Percentiles rank a stretch among this genome's conserved stretches.
These are phyloP conservation scores for Camponotus pennsylvanicus DNA, from an alignment of 1,140 invertebrate species.

Conservation along the genomic window DNA sequence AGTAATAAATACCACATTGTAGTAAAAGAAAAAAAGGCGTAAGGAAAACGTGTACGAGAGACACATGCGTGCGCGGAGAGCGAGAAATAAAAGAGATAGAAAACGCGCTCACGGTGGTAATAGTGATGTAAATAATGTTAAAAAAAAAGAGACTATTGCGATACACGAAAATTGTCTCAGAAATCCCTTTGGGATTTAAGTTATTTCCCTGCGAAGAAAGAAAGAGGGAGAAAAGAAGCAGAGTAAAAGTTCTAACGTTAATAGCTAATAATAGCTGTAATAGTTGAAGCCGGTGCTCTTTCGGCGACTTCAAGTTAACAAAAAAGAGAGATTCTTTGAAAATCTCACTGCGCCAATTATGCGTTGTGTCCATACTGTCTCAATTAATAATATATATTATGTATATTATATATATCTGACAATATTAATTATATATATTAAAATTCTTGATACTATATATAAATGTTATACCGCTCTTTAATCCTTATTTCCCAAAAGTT, in stretches of 20 bases:
- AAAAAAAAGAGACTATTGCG: slow-evolving; percentile 60
- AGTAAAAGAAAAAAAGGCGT: neutral
- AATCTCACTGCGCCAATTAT: slow-evolving; percentile 83
- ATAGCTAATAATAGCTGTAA: slow-evolving; percentile 43
- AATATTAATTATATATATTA: slow-evolving; percentile 84
- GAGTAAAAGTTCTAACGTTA: slow-evolving; percentile 36
- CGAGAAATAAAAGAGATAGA: neutral
- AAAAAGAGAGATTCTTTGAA: slow-evolving; percentile 62
- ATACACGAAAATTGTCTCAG: slow-evolving; percentile 37
- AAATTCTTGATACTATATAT: slow-evolving; percentile 83
- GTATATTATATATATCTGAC: slow-evolving; percentile 84
- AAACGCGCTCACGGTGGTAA: slow-evolving; percentile 77
- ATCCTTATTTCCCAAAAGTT: neutral
- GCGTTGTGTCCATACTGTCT: slow-evolving; percentile 85
- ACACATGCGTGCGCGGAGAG: slow-evolving; percentile 1
- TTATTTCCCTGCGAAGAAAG: neutral
- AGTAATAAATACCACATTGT: slow-evolving; percentile 23
- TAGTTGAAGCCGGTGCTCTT: slow-evolving; percentile 51
- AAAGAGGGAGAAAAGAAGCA: neutral
- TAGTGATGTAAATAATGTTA: slow-evolving; percentile 78
- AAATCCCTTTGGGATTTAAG: slow-evolving; percentile 38
- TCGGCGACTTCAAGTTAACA: slow-evolving; percentile 57
- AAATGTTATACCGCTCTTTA: neutral
- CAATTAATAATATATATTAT: slow-evolving; percentile 79
- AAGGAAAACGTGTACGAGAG: slow-evolving; percentile 25